Base-by-base conservation (phyloP, 1,140 invertebrate species). In the Hyles vespertilio region DNA sequence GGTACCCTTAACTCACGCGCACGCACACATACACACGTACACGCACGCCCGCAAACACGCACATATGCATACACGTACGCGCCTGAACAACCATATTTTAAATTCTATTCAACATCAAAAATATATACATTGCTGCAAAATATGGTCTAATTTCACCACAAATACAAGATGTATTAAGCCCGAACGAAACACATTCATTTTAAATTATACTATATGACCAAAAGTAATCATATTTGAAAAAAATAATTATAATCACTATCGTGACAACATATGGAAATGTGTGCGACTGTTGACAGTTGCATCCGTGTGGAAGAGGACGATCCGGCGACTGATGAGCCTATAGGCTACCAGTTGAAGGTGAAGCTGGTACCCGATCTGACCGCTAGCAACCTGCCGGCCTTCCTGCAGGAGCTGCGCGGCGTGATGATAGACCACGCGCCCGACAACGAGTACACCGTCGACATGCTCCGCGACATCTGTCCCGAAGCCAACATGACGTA, bases 281-380 rank as follows among this genome's bases (percentile, higher is more conserved):
- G 4, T 49, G 12, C 33, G 49, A 11, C 3, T 32, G 46, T 10
- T 66, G 47, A 3, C 60, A 81, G 82, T 46, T 86, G 77, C 61
- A 79, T 89, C 50, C 81, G 86, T 6, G 81, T 89, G 11, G 81
- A 87, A 57, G 80, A 81, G 3, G 53, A 60, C 0, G 74, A 74
- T n/a, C 63, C 67, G 1, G 68, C 70, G 8, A 44, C 58, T 0
- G 77, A 79, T 4, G 53, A 64, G 2, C 77, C 79, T 2, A 59
- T 70, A 0, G 87, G 86, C 12, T 89, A 82, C 70, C 77, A 80
- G 51, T 72, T 89, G 51, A 81, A 79, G 34, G 79, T 81, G 57
- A 69, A 74, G 56, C 62, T 89, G 12, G 50, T 74, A 3, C 65
- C 76, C 2, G 87, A 89, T 56, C 63, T 89, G 8, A 68, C 65